Percentiles rank a stretch among this genome's conserved stretches.
Conservation (phyloP, 2,113 vertebrate species). For the Ellobius talpinus region DNA sequence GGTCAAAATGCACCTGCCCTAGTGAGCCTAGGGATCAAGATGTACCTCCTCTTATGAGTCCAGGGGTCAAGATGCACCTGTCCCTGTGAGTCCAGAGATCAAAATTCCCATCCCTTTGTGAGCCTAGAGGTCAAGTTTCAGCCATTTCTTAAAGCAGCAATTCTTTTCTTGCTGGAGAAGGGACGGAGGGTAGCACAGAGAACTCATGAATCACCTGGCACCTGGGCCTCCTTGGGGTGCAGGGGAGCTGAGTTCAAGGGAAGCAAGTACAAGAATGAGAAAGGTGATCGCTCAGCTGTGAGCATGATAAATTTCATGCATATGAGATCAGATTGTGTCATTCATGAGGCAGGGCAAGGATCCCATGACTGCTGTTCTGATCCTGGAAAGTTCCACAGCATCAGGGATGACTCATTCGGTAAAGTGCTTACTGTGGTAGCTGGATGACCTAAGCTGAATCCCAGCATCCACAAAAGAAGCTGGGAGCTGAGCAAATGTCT, state of each 20-base stretch:
- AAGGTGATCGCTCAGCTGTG: background rate
- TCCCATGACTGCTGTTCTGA: too few species aligned
- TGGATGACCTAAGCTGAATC: background rate
- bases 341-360: background rate
- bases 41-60: background rate
- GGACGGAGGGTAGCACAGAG: background rate
- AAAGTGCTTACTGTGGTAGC: background rate
- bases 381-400: background rate
- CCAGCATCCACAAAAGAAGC: background rate
- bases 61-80: background rate
- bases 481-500: background rate
- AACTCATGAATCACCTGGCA: background rate
- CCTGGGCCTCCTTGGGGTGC: background rate
- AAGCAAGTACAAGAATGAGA: background rate
- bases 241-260: background rate
- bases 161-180: background rate
- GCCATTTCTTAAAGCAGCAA: background rate
- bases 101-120: background rate
- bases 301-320: background rate
- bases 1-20: background rate
- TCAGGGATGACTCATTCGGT: background rate
- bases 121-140: background rate
- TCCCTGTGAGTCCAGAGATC: background rate
- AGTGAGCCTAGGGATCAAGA: background rate
- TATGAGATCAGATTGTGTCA: background rate